phyloP scores from a whole-genome alignment of 2,797 vertebrate genomes.

The Heliangelus exortis region DNA sequence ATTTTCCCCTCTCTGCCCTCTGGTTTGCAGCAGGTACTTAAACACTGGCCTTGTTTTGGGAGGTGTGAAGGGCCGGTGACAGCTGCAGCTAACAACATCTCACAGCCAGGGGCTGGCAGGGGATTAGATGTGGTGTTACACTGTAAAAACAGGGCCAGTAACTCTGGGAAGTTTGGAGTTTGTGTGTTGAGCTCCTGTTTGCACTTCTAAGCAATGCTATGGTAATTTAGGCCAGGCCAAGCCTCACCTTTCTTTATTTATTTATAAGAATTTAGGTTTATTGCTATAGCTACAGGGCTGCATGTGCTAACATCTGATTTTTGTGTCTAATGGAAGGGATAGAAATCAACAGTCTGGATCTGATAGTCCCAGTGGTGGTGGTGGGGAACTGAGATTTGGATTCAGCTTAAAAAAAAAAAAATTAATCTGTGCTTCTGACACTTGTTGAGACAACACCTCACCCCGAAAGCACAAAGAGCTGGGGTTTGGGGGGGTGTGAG shows the following conservation, averaged over 20 bases:
- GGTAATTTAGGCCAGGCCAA: not conserved
- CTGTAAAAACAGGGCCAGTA: not conserved
- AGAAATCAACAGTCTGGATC: not conserved
- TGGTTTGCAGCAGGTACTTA: not conserved
- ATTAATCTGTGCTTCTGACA: rapidly evolving
- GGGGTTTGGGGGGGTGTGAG: too few relatives aligned
- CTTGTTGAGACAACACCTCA: not conserved
- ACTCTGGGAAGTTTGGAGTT: not conserved
- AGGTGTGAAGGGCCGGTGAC: not conserved
- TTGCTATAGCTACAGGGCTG: not conserved
- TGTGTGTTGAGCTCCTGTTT: not conserved
- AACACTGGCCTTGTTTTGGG: not conserved
- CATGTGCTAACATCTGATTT: not conserved
- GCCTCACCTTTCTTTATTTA: not conserved
- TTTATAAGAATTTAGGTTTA: not conserved
- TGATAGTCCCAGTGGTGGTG: not conserved
- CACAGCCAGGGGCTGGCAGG: not conserved
- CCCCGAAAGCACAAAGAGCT: not conserved
- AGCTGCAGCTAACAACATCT: not conserved
- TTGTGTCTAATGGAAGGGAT: not conserved
- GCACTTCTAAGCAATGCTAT: not conserved
- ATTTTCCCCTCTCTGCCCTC: not conserved
- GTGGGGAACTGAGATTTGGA: conserved; percentile 2
- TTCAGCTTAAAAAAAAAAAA: not conserved
- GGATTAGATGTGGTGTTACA: not conserved